Base-by-base conservation (phyloP, 2,888 invertebrate species). In the Eupithecia exiguata region DNA sequence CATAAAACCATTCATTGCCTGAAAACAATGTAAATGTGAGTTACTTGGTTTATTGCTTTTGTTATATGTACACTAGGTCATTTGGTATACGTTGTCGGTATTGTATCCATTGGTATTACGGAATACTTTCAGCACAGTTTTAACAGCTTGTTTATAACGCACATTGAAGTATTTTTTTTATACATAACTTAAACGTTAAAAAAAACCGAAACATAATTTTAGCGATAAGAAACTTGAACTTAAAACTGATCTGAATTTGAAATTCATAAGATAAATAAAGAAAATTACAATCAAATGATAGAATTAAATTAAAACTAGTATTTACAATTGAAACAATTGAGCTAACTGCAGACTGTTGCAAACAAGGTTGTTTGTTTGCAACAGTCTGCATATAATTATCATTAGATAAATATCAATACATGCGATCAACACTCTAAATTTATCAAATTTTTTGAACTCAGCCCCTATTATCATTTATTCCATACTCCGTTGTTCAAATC, bases 1-100 rank as follows among this genome's bases (percentile, higher is more conserved):
- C 91, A 99, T 96, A 94, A 99, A 99, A 82, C 99, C 99, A 86
- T 98, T 98, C 94, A 99, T 96, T 79, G 99, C 98, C 99, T 99
- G 96, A 82, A 96, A 88, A 90, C 87, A 89, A 85, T 86, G 88
- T 88, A 86, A 85, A 80, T 80, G 78, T 87, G 77, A 88, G 77
- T 84, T n/a, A 72, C 70, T 72, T 38, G 72, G 69, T 71, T 76
- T 73, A 66, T 25, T 38, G 25, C 40, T n/a, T 40, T 21, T 16
- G 21, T 66, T 66, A 1, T n/a, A 46, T 46, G 38, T 12, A 62
- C 5, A 65, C n/a, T 65, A n/a, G 30, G 25, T 18, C 0, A 7
- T 3, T 49, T 12, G n/a, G 65, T 66, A 9, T 65, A 38, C n/a
- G 49, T n/a, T 53, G 10, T 53, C 49, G 5, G 18, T 35, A 35